Percentiles rank a stretch among this genome's conserved stretches.
Evolutionary conservation across 2,113 vertebrate genomes (phyloP).

Genomic region (Jacana jacana): DNA sequence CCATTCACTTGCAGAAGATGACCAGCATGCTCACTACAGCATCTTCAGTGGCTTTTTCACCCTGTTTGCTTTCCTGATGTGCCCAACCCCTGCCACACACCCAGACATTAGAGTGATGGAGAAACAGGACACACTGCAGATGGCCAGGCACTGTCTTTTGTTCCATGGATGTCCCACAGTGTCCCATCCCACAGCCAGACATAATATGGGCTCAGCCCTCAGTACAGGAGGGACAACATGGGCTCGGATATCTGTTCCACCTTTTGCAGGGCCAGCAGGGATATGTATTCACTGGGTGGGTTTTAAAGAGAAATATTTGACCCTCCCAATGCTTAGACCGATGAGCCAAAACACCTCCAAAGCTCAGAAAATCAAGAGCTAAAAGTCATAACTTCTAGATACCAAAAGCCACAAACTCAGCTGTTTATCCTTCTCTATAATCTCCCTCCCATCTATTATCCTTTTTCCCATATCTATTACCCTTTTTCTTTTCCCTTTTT

Average conservation of each 20-base stretch:
- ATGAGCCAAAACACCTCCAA: not conserved
- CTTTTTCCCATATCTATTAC: not conserved
- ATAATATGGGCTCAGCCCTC: not conserved
- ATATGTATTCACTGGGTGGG: not conserved
- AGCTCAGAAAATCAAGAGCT: not conserved
- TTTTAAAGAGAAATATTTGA: not conserved
- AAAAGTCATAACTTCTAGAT: not conserved
- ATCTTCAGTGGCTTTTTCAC: not conserved
- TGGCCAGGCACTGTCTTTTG: not conserved
- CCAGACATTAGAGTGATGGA: not conserved
- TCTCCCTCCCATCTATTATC: not conserved
- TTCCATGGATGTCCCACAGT: not conserved
- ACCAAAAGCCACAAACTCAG: not conserved
- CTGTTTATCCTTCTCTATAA: not conserved
- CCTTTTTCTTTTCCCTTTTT: not conserved
- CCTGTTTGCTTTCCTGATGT: not conserved
- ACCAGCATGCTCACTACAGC: not conserved
- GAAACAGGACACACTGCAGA: not conserved
- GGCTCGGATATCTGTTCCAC: not conserved
- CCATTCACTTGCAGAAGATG: not conserved
- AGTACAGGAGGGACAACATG: accelerated
- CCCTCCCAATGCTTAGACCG: not conserved
- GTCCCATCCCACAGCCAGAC: not conserved
- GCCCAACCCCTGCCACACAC: not conserved
- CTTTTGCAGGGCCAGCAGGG: not conserved